A percentile compares a stretch with the other conserved stretches of the same genome.
Conservation (phyloP, 2,113 vertebrate species). For the Toxotes jaculatrix region DNA sequence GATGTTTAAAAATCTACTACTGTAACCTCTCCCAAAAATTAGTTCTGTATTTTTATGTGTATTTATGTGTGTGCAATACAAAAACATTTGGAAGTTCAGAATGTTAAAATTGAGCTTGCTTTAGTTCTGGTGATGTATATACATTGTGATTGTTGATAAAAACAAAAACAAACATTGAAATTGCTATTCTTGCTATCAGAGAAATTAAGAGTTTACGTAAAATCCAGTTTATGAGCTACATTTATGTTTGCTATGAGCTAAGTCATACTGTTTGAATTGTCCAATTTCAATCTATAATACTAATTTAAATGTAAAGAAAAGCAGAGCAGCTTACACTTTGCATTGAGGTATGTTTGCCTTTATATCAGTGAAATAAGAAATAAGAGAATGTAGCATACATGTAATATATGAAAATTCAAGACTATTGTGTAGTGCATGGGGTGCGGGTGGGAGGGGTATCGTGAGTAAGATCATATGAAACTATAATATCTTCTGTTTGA, state of each 20-base stretch:
- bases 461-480: constrained; percentile 77
- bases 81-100: constrained; percentile 81
- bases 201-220: constrained; percentile 76
- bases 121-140: constrained; percentile 84
- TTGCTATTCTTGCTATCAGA: constrained; percentile 82
- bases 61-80: constrained; percentile 83
- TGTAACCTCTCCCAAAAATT: constrained; percentile 78
- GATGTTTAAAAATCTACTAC: constrained; percentile 80
- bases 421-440: constrained; percentile 84
- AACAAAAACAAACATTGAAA: constrained; percentile 76
- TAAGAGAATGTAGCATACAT: constrained; percentile 86
- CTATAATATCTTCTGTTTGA: constrained; percentile 81
- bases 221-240: constrained; percentile 79
- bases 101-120: constrained; percentile 85
- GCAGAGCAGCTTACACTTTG: constrained; percentile 81
- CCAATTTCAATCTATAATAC: constrained; percentile 76
- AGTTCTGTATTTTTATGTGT: constrained; percentile 84
- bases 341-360: constrained; percentile 83
- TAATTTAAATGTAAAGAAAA: constrained; percentile 83
- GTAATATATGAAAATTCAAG: constrained; percentile 83
- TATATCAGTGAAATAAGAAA: constrained; percentile 84
- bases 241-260: constrained; percentile 85
- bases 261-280: constrained; percentile 80
- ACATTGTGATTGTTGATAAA: constrained; percentile 83
- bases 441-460: constrained; percentile 42